Conservation (phyloP, 2,113 vertebrate species). For the Percopsis transmontana region DNA sequence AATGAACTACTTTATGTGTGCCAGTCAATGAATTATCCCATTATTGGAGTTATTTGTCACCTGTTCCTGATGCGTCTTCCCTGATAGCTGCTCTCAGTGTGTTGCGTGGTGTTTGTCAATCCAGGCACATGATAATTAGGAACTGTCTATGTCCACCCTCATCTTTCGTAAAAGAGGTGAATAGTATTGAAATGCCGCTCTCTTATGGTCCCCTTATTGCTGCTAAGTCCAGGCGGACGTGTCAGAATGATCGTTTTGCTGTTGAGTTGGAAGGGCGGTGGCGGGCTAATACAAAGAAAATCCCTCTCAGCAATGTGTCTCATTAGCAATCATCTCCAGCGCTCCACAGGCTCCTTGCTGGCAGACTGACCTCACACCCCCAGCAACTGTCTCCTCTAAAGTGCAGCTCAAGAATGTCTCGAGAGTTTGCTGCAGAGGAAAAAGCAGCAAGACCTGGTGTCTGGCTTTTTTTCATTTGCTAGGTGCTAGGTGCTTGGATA, state of each 20-base stretch:
- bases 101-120: neutral
- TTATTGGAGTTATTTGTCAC: neutral
- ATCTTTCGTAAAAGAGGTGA: neutral
- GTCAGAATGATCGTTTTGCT: conserved; percentile 20
- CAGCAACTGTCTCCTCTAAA: conserved; percentile 23
- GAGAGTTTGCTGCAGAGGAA: conserved; percentile 6
- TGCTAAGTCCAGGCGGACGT: neutral
- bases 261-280: conserved; percentile 1
- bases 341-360: conserved; percentile 32
- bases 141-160: neutral
- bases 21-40: neutral
- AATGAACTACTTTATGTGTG: neutral
- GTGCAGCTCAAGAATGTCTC: neutral
- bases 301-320: conserved; percentile 38
- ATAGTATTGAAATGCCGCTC: conserved; percentile 14
- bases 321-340: conserved; percentile 55
- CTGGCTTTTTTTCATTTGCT: neutral
- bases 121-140: neutral
- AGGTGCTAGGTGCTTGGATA: neutral
- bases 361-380: conserved; percentile 48
- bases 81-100: neutral
- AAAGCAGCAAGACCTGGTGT: conserved; percentile 14
- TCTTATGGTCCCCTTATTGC: neutral
- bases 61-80: neutral
- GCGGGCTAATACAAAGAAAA: conserved; percentile 4